These are phyloP conservation scores for Malacosoma neustria DNA, from an alignment of 2,888 invertebrate genomes.

Conservation along the genomic window DNA sequence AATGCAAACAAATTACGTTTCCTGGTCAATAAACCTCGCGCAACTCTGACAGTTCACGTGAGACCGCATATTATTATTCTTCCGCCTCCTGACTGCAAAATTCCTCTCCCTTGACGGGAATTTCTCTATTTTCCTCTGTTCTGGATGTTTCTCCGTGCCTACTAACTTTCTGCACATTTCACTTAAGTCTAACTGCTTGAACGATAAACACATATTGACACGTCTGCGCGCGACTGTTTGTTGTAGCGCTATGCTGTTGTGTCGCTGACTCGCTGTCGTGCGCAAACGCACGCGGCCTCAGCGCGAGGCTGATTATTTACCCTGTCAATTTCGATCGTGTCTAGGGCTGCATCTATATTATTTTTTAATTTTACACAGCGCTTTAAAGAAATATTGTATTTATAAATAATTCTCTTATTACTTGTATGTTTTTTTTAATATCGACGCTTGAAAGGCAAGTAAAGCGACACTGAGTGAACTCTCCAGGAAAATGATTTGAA, in stretches of 20 bases:
- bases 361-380: too few species aligned
- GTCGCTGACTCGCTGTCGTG: conserved; percentile 18
- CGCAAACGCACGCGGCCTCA: conserved; percentile 31
- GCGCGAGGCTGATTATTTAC: conserved; percentile 37
- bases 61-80: conserved; percentile 55
- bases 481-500: too few species aligned
- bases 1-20: conserved; percentile 19
- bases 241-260: conserved; percentile 9
- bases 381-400: too few species aligned
- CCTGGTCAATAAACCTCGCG: conserved; percentile 46
- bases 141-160: conserved; percentile 33
- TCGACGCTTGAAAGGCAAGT: too few species aligned
- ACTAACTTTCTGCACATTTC: conserved; percentile 49
- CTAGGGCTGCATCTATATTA: background rate
- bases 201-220: conserved; percentile 48
- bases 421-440: too few species aligned
- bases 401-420: too few species aligned
- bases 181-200: conserved; percentile 58
- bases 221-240: conserved; percentile 9
- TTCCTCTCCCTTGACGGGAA: conserved; percentile 82
- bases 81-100: conserved; percentile 76
- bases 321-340: conserved; percentile 13
- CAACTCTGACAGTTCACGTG: conserved; percentile 57
- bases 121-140: conserved; percentile 63
- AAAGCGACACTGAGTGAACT: too few species aligned